These are phyloP conservation scores for Pelosia muscerda DNA, from an alignment of 2,888 invertebrate genomes.

Conservation along the genomic window DNA sequence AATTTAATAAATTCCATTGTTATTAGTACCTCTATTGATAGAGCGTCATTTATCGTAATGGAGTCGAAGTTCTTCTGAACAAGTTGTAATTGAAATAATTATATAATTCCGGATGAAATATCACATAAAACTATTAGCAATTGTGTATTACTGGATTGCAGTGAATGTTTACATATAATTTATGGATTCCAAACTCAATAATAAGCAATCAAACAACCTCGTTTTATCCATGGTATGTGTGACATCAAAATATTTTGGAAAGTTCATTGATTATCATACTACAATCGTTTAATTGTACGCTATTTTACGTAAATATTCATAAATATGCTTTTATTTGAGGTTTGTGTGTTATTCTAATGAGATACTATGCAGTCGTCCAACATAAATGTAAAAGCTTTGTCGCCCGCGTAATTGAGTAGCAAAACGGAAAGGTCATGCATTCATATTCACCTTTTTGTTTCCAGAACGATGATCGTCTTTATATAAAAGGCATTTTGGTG, in stretches of 20 bases:
- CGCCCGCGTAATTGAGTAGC: conserved; percentile 86
- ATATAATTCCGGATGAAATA: conserved; percentile 66
- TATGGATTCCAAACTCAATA: conserved; percentile 71
- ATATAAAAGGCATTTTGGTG: conserved; percentile 51
- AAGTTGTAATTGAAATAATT: conserved; percentile 70
- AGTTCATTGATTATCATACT: conserved; percentile 71
- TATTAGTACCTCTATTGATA: conserved; percentile 77
- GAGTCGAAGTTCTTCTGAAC: conserved; percentile 84
- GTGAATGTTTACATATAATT: conserved; percentile 67
- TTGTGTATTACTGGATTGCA: conserved; percentile 72
- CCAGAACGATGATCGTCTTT: conserved; percentile 67
- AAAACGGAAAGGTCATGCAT: conserved; percentile 84
- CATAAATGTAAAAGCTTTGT: conserved; percentile 76
- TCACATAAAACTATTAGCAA: conserved; percentile 70
- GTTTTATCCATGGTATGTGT: conserved; percentile 83
- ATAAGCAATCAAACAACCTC: conserved; percentile 75
- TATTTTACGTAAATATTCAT: conserved; percentile 45
- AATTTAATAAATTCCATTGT: conserved; percentile 66
- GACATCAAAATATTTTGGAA: conserved; percentile 88
- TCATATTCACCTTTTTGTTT: conserved; percentile 78
- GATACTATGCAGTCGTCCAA: conserved; percentile 36
- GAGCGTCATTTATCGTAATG: conserved; percentile 90
- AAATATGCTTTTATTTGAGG: conserved; percentile 32
- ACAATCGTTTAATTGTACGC: conserved; percentile 45
- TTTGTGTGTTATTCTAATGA: conserved; percentile 27